Conservation (phyloP, 2,113 vertebrate species). For the Nannospalax galili region DNA sequence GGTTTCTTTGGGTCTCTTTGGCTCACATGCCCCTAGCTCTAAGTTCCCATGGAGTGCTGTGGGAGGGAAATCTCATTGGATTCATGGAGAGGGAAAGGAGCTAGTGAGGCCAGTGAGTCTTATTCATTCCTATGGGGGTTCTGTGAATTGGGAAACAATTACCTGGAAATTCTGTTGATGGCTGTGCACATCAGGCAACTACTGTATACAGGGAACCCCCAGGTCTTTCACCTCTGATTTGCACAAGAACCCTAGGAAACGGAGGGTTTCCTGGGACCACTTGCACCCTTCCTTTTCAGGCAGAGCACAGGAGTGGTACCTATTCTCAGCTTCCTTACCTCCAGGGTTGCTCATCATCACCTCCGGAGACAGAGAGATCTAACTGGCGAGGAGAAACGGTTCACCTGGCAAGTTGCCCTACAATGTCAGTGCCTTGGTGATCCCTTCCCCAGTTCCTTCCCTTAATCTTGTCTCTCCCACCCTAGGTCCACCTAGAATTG, state of each 20-base stretch:
- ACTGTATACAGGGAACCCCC: no score
- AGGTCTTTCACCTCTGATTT: background rate
- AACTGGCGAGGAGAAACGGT: background rate
- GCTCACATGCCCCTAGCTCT: background rate
- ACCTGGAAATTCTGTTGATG: background rate
- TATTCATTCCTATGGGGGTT: background rate
- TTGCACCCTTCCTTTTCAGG: background rate
- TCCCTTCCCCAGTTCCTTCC: background rate
- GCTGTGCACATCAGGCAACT: background rate
- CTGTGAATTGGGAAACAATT: background rate
- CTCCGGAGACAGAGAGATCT: background rate
- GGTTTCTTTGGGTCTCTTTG: no score
- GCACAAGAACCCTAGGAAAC: background rate
- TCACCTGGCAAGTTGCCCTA: background rate
- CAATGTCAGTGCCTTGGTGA: background rate
- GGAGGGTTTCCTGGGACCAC: background rate
- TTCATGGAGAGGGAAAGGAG: background rate
- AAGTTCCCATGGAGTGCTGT: background rate
- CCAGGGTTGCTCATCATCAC: no score
- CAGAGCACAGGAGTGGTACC: accelerated
- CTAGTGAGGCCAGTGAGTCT: background rate
- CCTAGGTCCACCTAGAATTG: background rate
- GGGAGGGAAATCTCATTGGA: background rate
- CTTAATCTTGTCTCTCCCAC: background rate
- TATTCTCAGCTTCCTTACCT: background rate